Evolutionary conservation across 37 sponge, comb jelly and placozoan species (phyloP).

Genomic region (Mnemiopsis leidyi): DNA sequence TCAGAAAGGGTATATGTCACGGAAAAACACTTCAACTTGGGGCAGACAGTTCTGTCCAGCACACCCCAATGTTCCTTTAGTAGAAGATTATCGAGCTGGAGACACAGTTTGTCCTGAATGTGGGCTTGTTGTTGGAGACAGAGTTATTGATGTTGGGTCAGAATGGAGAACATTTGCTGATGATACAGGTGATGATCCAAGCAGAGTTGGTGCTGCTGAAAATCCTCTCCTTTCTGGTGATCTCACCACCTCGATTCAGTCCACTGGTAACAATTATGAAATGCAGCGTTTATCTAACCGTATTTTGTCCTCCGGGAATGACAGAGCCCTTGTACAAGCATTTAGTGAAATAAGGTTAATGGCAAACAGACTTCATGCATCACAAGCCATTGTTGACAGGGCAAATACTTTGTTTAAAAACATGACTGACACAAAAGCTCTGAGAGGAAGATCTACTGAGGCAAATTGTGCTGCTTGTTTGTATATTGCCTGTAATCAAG

Average conservation of each 20-base stretch:
- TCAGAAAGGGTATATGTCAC: conserved; percentile 27
- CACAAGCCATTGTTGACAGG: conserved; percentile 88
- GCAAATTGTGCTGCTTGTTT: conserved; percentile 95
- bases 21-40: conserved; percentile 44
- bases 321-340: conserved; percentile 78
- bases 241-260: conserved; percentile 47
- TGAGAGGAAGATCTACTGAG: conserved; percentile 91
- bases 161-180: conserved; percentile 98
- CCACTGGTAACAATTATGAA: conserved; percentile 52
- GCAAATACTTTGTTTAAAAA: conserved; percentile 88
- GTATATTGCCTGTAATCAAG: conserved; percentile 94
- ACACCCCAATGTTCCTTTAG: conserved; percentile 83
- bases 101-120: conserved; percentile 96
- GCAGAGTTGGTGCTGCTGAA: conserved; percentile 93
- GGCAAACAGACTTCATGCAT: conserved; percentile 88
- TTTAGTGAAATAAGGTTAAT: conserved; percentile 82
- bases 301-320: conserved; percentile 52
- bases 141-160: conserved; percentile 96
- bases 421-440: conserved; percentile 80
- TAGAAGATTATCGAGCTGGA: conserved; percentile 95
- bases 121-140: conserved; percentile 96
- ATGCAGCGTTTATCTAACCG: conserved; percentile 20
- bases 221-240: conserved; percentile 55
- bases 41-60: conserved; percentile 72
- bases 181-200: conserved; percentile 81